These are phyloP conservation scores for Idaea biselata DNA, from an alignment of 2,888 invertebrate genomes.

Conservation along the genomic window DNA sequence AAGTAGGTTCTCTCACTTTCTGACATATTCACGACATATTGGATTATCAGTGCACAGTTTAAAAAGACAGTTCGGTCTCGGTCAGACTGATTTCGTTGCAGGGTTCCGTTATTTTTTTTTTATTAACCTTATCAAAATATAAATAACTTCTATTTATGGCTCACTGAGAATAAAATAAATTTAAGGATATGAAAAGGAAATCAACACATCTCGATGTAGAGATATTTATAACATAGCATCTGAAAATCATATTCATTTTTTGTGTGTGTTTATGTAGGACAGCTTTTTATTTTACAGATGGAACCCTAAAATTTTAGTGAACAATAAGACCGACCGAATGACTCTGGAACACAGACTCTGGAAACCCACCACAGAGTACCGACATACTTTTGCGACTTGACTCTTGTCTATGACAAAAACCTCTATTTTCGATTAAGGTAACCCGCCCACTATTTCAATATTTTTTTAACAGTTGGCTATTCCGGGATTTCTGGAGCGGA, in stretches of 20 bases:
- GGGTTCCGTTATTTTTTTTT: background rate
- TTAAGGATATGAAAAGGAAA: too few species aligned
- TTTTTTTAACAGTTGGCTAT: background rate
- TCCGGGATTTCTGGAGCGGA: too few species aligned
- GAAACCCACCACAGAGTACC: background rate
- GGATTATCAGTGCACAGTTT: conserved; percentile 35
- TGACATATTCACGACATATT: conserved; percentile 59
- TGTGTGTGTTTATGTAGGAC: too few species aligned
- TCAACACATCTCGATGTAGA: too few species aligned
- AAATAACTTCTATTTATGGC: too few species aligned
- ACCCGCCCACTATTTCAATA: background rate
- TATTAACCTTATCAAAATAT: too few species aligned
- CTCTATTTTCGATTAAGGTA: background rate
- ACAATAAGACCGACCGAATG: background rate
- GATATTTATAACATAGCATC: too few species aligned
- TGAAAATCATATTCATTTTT: too few species aligned
- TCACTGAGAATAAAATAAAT: too few species aligned
- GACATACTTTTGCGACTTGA: background rate
- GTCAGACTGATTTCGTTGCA: background rate
- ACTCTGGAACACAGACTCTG: background rate
- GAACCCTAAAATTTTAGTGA: background rate
- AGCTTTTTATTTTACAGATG: background rate
- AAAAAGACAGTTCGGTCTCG: background rate
- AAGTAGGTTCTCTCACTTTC: conserved; percentile 42
- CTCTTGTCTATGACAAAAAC: background rate